Evolutionary conservation across 2,888 invertebrate species (phyloP).

Genomic region (Macropis europaea): DNA sequence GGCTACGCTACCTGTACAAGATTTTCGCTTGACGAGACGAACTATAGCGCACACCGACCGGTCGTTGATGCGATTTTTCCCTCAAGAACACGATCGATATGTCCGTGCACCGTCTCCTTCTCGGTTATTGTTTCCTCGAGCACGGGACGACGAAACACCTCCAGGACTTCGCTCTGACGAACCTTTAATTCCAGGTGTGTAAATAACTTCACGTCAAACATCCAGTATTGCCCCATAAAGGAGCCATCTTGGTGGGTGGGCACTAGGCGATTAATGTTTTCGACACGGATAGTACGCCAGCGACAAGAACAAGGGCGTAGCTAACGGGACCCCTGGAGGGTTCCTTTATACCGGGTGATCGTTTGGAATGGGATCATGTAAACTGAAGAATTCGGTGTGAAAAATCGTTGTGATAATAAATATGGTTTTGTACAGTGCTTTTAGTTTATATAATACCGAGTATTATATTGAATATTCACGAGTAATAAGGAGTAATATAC

Average conservation of each 20-base stretch:
- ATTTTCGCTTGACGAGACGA: conserved; percentile 61
- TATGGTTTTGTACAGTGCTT: too few relatives aligned
- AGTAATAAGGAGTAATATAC: too few relatives aligned
- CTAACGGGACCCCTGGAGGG: conserved; percentile 7
- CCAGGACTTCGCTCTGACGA: conserved; percentile 39
- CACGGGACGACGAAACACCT: conserved; percentile 42
- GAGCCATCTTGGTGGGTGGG: conserved; percentile 79
- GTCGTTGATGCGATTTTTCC: conserved; percentile 58
- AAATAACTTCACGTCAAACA: conserved; percentile 77
- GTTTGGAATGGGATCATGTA: too few relatives aligned
- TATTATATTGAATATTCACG: too few relatives aligned
- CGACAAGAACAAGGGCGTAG: conserved; percentile 53
- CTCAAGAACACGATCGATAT: conserved; percentile 42
- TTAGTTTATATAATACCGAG: too few relatives aligned
- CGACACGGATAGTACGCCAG: conserved; percentile 36
- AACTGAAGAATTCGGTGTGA: too few relatives aligned
- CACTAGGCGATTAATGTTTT: conserved; percentile 72
- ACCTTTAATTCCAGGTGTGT: conserved; percentile 66
- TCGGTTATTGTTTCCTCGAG: conserved; percentile 19
- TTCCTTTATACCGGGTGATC: not conserved
- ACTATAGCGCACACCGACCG: conserved; percentile 72
- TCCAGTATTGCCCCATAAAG: conserved; percentile 76
- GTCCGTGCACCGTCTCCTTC: conserved; percentile 33
- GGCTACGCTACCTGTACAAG: conserved; percentile 53
- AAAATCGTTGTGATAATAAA: too few relatives aligned